Evolutionary conservation across 2,797 vertebrate genomes (phyloP), one percentile per base, ranked within the genome.

Genomic region (Threskiornis aethiopicus): DNA sequence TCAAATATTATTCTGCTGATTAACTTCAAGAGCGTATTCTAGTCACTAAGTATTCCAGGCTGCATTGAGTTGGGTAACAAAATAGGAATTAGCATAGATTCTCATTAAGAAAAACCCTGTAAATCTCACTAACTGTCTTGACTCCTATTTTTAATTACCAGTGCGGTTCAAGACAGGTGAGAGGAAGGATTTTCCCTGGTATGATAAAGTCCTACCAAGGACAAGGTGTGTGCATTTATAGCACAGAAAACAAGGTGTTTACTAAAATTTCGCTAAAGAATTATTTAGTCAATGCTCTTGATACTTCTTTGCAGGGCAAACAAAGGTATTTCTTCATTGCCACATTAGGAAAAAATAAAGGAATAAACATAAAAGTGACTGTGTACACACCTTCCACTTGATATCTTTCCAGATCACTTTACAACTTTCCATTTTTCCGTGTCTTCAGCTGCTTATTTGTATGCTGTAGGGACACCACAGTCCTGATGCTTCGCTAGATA

Each of bases 371-470:
- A 96, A 90, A 95, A 87, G 75, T 31, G 61, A 28, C 14, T 80
- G 49, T 1, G 2, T 41, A 39, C 46, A 37, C n/a, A 47, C 31
- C n/a, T 93, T 81, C 44, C 47, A 89, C 71, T 87, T 72, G 94
- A 65, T 95, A 94, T 71, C 90, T 83, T 87, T 92, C 86, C 28
- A 2, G 88, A 95, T 97, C 90, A 85, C 61, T 87, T 96, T 95
- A 94, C 95, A 84, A 28, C 89, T 94, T 90, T 91, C 92, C 92
- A 89, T 95, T 95, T 95, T 97, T 91, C 95, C 86, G 0, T 51
- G n/a, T 92, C 94, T 95, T 89, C 65, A 41, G 44, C 84, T 93
- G 65, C 96, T 94, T 93, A 94, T 96, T 96, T 92, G 82, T 93
- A 95, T 97, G 89, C 97, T 92, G 79, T 6, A 52, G 84, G 47